Conservation (phyloP, 2,113 vertebrate genomes). For the Ahaetulla prasina region DNA sequence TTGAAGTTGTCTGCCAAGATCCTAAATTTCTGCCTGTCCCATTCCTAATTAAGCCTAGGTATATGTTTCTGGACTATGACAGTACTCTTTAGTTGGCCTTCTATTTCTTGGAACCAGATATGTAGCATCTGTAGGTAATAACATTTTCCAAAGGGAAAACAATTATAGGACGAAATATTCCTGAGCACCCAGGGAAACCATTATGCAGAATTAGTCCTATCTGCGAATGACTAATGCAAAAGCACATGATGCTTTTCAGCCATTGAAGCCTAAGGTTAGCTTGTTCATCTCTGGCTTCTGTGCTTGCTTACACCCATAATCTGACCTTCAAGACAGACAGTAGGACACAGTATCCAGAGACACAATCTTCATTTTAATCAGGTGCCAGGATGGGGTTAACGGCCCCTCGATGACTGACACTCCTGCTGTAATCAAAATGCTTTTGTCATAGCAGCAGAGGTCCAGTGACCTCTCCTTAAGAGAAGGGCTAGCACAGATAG, state of each 20-base stretch:
- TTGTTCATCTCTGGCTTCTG: accelerated
- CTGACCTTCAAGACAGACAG: slow-evolving; percentile 55
- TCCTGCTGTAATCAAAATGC: accelerated
- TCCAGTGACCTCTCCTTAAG: neutral
- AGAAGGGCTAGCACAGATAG: neutral
- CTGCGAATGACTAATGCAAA: neutral
- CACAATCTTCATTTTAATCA: neutral
- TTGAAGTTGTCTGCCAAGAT: neutral
- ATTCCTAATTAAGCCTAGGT: accelerated
- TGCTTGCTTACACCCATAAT: neutral
- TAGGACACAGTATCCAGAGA: neutral
- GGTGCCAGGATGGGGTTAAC: neutral
- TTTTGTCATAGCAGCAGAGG: neutral
- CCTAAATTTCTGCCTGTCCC: neutral
- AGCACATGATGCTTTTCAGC: neutral
- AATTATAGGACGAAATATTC: accelerated
- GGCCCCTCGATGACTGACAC: accelerated
- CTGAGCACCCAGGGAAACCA: accelerated
- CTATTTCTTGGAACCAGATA: neutral
- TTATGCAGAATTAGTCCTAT: neutral
- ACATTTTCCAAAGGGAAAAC: neutral
- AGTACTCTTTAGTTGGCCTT: accelerated
- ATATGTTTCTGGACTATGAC: neutral
- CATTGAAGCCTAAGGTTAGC: neutral
- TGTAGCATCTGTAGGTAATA: neutral